These are phyloP conservation scores for Argya squamiceps DNA, from an alignment of 2,797 vertebrate genomes.

Conservation along the genomic window DNA sequence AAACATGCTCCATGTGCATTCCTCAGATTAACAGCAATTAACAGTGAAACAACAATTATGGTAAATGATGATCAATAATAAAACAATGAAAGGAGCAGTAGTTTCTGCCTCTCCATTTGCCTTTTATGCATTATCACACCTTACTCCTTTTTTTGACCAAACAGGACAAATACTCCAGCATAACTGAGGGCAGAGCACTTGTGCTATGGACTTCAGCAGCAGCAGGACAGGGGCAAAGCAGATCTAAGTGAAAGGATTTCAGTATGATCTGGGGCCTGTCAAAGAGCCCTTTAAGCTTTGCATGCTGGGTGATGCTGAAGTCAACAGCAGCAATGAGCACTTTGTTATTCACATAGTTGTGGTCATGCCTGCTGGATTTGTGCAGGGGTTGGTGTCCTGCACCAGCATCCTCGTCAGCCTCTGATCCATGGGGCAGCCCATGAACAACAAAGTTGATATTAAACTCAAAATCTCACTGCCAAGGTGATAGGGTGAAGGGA, in stretches of 20 bases:
- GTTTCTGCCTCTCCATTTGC: neutral
- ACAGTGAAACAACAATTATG: neutral
- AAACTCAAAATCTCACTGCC: neutral
- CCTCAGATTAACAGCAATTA: neutral
- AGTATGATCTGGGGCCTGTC: neutral
- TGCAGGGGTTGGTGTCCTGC: accelerated
- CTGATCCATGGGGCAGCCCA: neutral
- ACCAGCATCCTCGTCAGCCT: neutral
- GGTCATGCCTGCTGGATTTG: accelerated
- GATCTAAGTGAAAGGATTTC: neutral
- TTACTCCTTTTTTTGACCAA: neutral
- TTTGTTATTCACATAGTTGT: neutral
- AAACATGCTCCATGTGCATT: accelerated
- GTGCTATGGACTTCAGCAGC: neutral
- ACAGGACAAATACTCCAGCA: neutral
- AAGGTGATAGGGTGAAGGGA: neutral
- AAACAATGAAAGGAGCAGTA: neutral
- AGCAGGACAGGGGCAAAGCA: neutral
- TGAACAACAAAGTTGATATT: neutral
- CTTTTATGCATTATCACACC: neutral
- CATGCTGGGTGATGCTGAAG: accelerated
- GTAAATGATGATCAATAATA: neutral
- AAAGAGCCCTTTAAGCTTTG: neutral
- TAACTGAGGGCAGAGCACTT: neutral
- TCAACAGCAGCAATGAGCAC: neutral